phyloP scores from a whole-genome alignment of 92 coral and sea anemone genomes.

The Epizoanthus fatuus region DNA sequence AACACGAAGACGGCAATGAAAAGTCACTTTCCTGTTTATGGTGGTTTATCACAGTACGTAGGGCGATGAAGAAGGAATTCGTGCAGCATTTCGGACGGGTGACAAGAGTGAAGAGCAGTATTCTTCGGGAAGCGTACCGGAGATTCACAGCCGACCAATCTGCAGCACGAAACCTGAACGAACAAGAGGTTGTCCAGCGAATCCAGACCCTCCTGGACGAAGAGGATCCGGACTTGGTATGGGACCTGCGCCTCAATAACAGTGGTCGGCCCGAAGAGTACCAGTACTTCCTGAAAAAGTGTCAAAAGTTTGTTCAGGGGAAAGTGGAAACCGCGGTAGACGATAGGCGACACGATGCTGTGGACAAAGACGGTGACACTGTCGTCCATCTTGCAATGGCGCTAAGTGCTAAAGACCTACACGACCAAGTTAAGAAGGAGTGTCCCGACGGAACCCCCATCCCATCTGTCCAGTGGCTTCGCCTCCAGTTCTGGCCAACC shows the following conservation, averaged over 20 bases:
- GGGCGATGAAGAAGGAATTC: slow-evolving; percentile 47
- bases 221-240: slow-evolving; percentile 45
- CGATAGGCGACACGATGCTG: slow-evolving; percentile 61
- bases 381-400: slow-evolving; percentile 67
- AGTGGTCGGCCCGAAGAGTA: slow-evolving; percentile 52
- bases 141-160: slow-evolving; percentile 27
- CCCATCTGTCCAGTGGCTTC: slow-evolving; percentile 68
- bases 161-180: slow-evolving; percentile 14
- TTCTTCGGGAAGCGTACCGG: slow-evolving; percentile 57
- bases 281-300: slow-evolving; percentile 38
- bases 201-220: not conserved
- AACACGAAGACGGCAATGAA: slow-evolving; percentile 10
- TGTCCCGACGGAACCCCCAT: slow-evolving; percentile 63
- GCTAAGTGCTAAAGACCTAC: slow-evolving; percentile 64
- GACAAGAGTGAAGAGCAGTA: slow-evolving; percentile 41
- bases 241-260: slow-evolving; percentile 35
- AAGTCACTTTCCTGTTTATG: slow-evolving; percentile 24
- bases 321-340: slow-evolving; percentile 67
- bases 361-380: slow-evolving; percentile 37
- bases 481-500: slow-evolving; percentile 70
- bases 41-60: slow-evolving; percentile 20
- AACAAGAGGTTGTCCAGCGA: slow-evolving; percentile 16
- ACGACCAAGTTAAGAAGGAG: slow-evolving; percentile 47
- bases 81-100: slow-evolving; percentile 41
- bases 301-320: slow-evolving; percentile 49